Percentiles rank a stretch among this genome's conserved stretches.
Evolutionary conservation across 2,888 invertebrate genomes (phyloP).

Genomic region (Eilema griseolum): DNA sequence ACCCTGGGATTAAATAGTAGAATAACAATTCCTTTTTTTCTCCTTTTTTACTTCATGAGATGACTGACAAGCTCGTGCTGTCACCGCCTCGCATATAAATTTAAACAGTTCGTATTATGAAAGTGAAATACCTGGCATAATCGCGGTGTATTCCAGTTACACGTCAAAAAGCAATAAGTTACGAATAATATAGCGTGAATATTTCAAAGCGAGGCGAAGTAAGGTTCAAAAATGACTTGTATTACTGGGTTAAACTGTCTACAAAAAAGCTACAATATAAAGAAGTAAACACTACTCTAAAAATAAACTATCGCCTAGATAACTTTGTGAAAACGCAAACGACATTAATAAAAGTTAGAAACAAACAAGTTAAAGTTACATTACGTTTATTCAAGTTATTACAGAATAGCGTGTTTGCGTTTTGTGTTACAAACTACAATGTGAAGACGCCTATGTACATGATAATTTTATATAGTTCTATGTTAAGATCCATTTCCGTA

Average conservation of each 20-base stretch:
- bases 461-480: constrained; percentile 14
- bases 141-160: neutral
- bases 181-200: neutral
- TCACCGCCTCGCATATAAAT: neutral
- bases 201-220: neutral
- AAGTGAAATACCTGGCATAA: neutral
- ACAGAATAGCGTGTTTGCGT: constrained; percentile 43
- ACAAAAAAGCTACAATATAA: neutral
- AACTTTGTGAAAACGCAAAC: constrained; percentile 38
- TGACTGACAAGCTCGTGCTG: neutral
- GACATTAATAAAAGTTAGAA: constrained; percentile 32
- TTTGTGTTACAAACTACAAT: constrained; percentile 20
- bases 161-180: neutral
- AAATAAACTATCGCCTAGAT: neutral
- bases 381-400: constrained; percentile 38
- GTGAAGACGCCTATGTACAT: constrained; percentile 22
- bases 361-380: constrained; percentile 37
- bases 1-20: neutral
- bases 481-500: neutral
- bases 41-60: too few species aligned
- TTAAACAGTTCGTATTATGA: neutral
- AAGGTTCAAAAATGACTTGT: neutral
- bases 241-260: neutral
- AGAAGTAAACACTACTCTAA: neutral
- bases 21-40: neutral